Percentiles rank a stretch among this genome's conserved stretches.
Conservation (phyloP, 2,797 vertebrate species). For the Coregonus suidteri region DNA sequence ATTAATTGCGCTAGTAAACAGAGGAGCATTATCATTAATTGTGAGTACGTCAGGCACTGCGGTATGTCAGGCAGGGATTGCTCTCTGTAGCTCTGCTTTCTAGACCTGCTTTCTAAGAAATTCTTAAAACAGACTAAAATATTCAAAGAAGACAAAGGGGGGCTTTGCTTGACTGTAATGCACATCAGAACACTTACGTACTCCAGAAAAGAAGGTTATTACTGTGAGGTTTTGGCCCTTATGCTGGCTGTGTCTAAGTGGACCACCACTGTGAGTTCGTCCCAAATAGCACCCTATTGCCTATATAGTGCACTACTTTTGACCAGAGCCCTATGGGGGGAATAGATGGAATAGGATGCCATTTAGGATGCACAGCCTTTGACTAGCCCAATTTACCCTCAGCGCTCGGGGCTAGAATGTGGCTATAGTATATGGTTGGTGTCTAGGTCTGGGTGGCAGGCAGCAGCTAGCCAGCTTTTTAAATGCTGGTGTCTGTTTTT, state of each 20-base stretch:
- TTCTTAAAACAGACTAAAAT: no score
- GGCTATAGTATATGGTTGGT: conserved; percentile 5
- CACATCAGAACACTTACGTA: neutral
- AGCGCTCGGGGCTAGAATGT: neutral
- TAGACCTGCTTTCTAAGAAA: no score
- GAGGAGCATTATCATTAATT: no score
- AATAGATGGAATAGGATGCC: neutral
- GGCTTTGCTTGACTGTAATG: no score
- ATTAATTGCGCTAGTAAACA: no score
- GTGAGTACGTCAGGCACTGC: no score
- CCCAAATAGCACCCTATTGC: neutral
- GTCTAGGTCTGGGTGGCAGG: conserved; percentile 51
- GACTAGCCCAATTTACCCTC: neutral
- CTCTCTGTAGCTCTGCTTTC: no score
- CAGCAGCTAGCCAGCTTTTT: conserved; percentile 62
- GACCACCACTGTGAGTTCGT: neutral
- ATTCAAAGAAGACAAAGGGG: no score
- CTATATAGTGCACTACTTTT: neutral
- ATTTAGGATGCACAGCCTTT: neutral
- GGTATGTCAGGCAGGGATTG: no score
- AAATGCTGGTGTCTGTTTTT: conserved; percentile 71
- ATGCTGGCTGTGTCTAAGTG: neutral
- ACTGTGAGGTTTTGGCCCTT: neutral
- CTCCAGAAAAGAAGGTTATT: neutral
- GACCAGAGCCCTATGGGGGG: neutral